phyloP scores from a whole-genome alignment of 1,140 invertebrate genomes.

The Pseudobourletiella spinata region DNA sequence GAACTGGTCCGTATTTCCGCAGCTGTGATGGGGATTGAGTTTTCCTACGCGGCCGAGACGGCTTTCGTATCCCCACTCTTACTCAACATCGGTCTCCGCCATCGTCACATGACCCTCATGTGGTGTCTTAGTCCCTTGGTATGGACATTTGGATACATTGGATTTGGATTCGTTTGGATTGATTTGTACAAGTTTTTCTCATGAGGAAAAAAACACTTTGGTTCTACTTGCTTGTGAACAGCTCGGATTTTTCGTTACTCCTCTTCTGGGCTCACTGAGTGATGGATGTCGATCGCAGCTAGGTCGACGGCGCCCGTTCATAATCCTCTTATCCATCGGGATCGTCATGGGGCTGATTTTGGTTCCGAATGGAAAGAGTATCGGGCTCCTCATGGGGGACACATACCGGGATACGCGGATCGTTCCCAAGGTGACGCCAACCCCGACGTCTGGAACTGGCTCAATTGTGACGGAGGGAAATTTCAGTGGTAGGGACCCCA shows the following conservation, averaged over 20 bases:
- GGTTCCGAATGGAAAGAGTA: slow-evolving; percentile 78
- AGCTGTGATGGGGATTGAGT: slow-evolving; percentile 90
- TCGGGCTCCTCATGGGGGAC: slow-evolving; percentile 75
- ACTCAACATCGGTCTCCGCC: slow-evolving; percentile 81
- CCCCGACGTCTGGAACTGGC: background rate
- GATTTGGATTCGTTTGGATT: slow-evolving; percentile 6
- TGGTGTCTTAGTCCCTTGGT: slow-evolving; percentile 83
- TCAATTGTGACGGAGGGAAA: background rate
- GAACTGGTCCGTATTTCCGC: slow-evolving; percentile 82
- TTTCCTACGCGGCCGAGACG: slow-evolving; percentile 93
- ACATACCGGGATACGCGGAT: slow-evolving; percentile 19
- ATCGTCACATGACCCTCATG: slow-evolving; percentile 85
- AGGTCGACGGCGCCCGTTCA: slow-evolving; percentile 83
- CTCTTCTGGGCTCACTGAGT: slow-evolving; percentile 80
- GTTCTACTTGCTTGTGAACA: too few species aligned
- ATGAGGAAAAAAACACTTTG: too few species aligned
- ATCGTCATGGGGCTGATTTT: slow-evolving; percentile 75
- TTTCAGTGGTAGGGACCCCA: background rate
- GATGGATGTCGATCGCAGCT: slow-evolving; percentile 71
- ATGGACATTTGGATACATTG: background rate
- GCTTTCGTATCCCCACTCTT: slow-evolving; percentile 93
- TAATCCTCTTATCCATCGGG: slow-evolving; percentile 75
- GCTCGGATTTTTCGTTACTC: slow-evolving; percentile 85
- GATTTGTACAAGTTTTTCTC: too few species aligned
- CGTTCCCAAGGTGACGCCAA: background rate